Conservation (phyloP, 2,888 invertebrate genomes). For the Sisyra terminalis region DNA sequence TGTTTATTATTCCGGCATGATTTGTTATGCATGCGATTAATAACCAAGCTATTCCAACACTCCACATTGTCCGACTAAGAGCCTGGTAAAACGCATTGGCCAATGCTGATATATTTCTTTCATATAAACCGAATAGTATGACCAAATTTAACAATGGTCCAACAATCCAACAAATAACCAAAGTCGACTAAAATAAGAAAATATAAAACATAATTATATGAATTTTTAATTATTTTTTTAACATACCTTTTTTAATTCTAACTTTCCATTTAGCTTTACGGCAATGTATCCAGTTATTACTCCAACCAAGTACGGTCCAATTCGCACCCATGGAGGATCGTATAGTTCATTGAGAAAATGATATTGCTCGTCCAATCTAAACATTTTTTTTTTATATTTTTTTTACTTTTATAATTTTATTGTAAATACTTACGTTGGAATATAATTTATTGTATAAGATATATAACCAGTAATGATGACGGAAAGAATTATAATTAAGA, state of each 20-base stretch:
- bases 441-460: conserved; percentile 24
- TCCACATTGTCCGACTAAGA: conserved; percentile 33
- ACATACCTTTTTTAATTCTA: conserved; percentile 18
- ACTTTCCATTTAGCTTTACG: conserved; percentile 20
- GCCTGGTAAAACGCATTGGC: conserved; percentile 31
- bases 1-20: conserved; percentile 29
- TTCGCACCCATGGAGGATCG: conserved; percentile 32
- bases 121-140: conserved; percentile 26
- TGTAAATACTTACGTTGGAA: conserved; percentile 26
- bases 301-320: conserved; percentile 32
- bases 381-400: not conserved
- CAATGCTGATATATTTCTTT: conserved; percentile 27
- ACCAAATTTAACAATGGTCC: conserved; percentile 25
- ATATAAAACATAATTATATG: not conserved
- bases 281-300: conserved; percentile 29
- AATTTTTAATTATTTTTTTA: not conserved
- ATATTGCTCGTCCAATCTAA: conserved; percentile 26
- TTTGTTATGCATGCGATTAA: conserved; percentile 36
- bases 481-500: conserved; percentile 20
- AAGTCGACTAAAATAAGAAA: conserved; percentile 17
- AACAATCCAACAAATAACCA: conserved; percentile 22
- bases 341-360: conserved; percentile 26
- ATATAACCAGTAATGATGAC: conserved; percentile 22
- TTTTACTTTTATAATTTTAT: not conserved
- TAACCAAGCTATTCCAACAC: conserved; percentile 36